Evolutionary conservation across 2,113 vertebrate species (phyloP).

Genomic region (Polypterus bichir): DNA sequence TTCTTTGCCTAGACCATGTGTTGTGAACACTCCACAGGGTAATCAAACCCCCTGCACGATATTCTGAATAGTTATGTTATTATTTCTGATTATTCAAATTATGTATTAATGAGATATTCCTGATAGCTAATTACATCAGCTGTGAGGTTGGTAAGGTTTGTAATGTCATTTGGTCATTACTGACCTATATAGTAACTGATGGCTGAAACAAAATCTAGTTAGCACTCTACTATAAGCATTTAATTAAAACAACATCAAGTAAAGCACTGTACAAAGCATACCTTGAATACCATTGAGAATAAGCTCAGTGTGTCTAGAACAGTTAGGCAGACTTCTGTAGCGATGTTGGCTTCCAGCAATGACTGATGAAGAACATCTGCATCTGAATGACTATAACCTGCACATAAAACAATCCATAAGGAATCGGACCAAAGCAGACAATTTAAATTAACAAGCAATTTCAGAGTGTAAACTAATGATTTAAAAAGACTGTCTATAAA

Average conservation of each 20-base stretch:
- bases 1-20: no score
- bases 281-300: slow-evolving; percentile 95
- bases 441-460: slow-evolving; percentile 25
- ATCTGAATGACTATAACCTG: slow-evolving; percentile 89
- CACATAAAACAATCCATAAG: slow-evolving; percentile 16
- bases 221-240: no score
- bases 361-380: slow-evolving; percentile 90
- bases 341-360: slow-evolving; percentile 84
- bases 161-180: no score
- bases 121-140: no score
- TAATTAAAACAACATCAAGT: background rate
- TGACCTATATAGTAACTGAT: no score
- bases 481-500: background rate
- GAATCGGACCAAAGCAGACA: slow-evolving; percentile 4
- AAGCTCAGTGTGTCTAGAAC: slow-evolving; percentile 86
- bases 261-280: slow-evolving; percentile 29
- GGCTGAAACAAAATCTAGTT: no score
- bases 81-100: no score
- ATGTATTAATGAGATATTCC: no score
- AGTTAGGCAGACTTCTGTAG: slow-evolving; percentile 91
- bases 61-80: no score
- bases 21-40: no score
- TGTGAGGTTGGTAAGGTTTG: no score
- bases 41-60: no score
- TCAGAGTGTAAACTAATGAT: slow-evolving; percentile 10